Conservation (phyloP, 2,797 vertebrate genomes). For the Sebastes goodei region DNA sequence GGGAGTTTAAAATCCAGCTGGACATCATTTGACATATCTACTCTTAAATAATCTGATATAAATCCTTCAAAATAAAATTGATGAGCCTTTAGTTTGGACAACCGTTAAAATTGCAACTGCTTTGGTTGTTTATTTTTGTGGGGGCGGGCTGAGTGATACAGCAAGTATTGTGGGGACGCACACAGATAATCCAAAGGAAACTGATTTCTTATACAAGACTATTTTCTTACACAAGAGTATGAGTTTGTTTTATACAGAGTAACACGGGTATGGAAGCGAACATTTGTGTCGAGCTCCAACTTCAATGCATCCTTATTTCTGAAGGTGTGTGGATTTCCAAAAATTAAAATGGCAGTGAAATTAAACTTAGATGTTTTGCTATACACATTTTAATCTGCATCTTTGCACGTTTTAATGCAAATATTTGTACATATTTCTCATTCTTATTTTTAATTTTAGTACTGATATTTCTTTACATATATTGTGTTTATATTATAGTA, state of each 20-base stretch:
- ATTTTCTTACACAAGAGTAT: background rate
- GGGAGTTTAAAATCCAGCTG: background rate
- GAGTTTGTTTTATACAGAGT: background rate
- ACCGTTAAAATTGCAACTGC: background rate
- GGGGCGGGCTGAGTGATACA: background rate
- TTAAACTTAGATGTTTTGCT: background rate
- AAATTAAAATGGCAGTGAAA: background rate
- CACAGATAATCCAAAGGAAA: background rate
- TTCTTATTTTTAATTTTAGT: too few relatives aligned
- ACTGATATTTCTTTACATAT: too few relatives aligned
- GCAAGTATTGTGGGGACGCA: background rate
- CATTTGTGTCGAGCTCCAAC: background rate
- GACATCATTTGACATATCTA: background rate
- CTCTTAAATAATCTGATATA: background rate
- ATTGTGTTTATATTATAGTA: too few relatives aligned
- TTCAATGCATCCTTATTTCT: background rate
- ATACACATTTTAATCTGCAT: background rate
- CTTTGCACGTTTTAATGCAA: background rate
- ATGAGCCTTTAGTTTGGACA: background rate
- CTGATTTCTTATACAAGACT: background rate
- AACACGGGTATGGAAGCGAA: background rate
- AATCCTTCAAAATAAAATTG: background rate
- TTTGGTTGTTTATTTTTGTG: background rate
- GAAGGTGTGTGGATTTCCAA: background rate
- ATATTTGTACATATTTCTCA: too few relatives aligned